Conservation (phyloP, 2,113 vertebrate genomes). For the Elgaria multicarinata region DNA sequence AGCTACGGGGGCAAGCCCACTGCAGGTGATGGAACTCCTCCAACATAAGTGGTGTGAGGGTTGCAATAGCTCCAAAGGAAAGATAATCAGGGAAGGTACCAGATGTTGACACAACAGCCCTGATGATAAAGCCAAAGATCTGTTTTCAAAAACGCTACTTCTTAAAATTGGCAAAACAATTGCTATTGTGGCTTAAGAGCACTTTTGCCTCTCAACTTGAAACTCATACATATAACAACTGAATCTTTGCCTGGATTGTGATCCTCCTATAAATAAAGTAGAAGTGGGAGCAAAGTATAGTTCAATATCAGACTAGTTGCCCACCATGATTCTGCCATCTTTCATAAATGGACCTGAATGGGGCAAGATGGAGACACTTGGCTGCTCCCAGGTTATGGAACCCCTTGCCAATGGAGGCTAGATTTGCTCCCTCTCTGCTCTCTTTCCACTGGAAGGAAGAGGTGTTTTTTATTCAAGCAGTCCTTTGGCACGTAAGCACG, state of each 20-base stretch:
- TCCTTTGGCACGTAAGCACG: too few species aligned
- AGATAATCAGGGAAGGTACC: conserved; percentile 23
- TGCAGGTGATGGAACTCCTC: conserved; percentile 1
- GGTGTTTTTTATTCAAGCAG: too few species aligned
- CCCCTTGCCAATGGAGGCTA: too few species aligned
- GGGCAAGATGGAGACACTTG: not conserved
- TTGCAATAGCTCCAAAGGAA: not conserved
- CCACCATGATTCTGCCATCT: conserved; percentile 28
- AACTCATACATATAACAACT: conserved; percentile 15
- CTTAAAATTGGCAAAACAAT: conserved; percentile 57
- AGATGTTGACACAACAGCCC: conserved; percentile 48
- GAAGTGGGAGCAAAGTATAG: conserved; percentile 10
- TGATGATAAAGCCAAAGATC: conserved; percentile 51
- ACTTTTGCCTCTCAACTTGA: conserved; percentile 61
- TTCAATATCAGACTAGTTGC: conserved; percentile 11
- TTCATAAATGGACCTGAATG: not conserved
- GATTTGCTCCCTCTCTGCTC: too few species aligned
- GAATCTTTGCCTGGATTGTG: not conserved
- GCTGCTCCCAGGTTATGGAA: too few species aligned
- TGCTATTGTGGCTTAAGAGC: conserved; percentile 53
- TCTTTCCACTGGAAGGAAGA: too few species aligned
- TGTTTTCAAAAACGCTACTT: conserved; percentile 42
- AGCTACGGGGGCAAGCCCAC: not conserved
- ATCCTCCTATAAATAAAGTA: conserved; percentile 26
- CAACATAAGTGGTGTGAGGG: not conserved